phyloP scores from a whole-genome alignment of 1,140 invertebrate species.

The Drosophila navojoa region DNA sequence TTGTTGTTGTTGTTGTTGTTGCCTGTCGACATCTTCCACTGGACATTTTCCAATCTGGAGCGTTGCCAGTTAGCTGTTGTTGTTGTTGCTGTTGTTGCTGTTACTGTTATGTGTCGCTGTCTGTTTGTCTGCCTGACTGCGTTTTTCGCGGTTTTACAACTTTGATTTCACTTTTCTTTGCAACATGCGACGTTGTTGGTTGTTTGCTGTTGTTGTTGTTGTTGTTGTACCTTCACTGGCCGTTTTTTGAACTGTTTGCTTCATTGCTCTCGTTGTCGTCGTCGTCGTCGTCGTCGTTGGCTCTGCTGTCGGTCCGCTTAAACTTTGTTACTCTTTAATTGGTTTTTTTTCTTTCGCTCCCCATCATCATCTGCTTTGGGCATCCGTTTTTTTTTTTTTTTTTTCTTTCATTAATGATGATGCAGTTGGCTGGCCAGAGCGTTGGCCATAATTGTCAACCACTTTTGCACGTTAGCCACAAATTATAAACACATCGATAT shows the following conservation, averaged over 20 bases:
- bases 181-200: constrained; percentile 68
- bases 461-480: constrained; percentile 69
- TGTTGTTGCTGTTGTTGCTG: constrained; percentile 39
- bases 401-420: constrained; percentile 59
- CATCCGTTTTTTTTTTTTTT: constrained; percentile 53
- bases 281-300: constrained; percentile 21
- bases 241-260: constrained; percentile 80
- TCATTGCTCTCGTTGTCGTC: constrained; percentile 75
- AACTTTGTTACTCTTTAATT: constrained; percentile 81
- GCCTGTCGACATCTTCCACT: constrained; percentile 77
- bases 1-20: constrained; percentile 7
- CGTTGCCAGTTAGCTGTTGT: constrained; percentile 39
- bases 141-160: constrained; percentile 82
- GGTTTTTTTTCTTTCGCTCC: constrained; percentile 64
- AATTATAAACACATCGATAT: constrained; percentile 67
- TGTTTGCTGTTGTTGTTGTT: constrained; percentile 15
- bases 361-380: constrained; percentile 59
- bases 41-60: constrained; percentile 78
- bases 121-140: constrained; percentile 74
- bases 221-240: constrained; percentile 72
- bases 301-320: constrained; percentile 53
- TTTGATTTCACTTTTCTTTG: constrained; percentile 83
- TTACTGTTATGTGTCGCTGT: constrained; percentile 57
- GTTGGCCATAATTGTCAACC: constrained; percentile 73
- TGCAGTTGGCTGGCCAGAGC: constrained; percentile 49